These are phyloP conservation scores for Etheostoma spectabile DNA, from an alignment of 2,113 vertebrate species.

Conservation along the genomic window DNA sequence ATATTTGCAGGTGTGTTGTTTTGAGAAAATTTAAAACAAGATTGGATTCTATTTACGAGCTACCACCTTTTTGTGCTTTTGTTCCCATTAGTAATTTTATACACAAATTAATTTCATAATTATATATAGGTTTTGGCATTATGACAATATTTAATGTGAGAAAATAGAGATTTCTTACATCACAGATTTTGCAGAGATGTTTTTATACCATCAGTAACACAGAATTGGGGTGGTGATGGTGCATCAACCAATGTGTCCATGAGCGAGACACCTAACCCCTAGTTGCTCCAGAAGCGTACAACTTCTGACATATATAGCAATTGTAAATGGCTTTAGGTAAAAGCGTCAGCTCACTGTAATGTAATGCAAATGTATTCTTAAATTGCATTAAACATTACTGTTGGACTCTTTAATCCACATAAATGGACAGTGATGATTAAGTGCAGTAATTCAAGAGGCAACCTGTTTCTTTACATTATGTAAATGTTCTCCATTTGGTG, in stretches of 20 bases:
- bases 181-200: not conserved
- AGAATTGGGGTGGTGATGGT: too few species aligned
- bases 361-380: not conserved
- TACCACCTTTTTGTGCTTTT: not conserved
- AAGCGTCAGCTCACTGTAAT: not conserved
- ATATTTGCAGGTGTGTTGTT: not conserved
- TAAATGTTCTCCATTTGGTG: not conserved
- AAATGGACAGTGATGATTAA: not conserved
- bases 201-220: not conserved
- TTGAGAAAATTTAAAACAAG: not conserved
- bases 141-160: not conserved
- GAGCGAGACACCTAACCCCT: too few species aligned
- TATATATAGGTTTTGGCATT: not conserved
- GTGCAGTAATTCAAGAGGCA: not conserved
- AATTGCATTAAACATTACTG: not conserved
- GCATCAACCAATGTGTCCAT: too few species aligned
- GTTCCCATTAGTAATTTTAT: not conserved
- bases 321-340: too few species aligned
- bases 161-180: not conserved
- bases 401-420: not conserved
- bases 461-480: not conserved
- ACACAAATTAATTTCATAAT: not conserved
- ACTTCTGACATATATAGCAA: too few species aligned
- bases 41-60: not conserved
- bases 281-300: too few species aligned